These are phyloP conservation scores for Drosophila varians DNA, from an alignment of 1,140 invertebrate species.

Conservation along the genomic window DNA sequence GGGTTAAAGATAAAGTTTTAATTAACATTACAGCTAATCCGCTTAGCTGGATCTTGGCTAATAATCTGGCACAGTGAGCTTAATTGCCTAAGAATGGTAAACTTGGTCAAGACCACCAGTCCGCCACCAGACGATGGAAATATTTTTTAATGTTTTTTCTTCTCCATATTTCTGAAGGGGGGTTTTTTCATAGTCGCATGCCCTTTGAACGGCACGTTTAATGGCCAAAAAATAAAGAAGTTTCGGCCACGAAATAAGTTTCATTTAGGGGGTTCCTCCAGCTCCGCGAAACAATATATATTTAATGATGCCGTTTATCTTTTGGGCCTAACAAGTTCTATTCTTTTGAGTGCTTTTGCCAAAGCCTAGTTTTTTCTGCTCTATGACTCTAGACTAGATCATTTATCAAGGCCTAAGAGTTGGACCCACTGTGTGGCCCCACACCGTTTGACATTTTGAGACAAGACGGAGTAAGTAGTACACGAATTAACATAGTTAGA, in stretches of 20 bases:
- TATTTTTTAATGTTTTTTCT: constrained; percentile 30
- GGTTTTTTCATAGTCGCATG: constrained; percentile 10
- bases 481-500: constrained; percentile 71
- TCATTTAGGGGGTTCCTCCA: constrained; percentile 21
- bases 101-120: constrained; percentile 9
- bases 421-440: constrained; percentile 56
- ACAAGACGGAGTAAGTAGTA: constrained; percentile 46
- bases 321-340: constrained; percentile 40
- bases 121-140: constrained; percentile 7
- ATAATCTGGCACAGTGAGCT: constrained; percentile 49
- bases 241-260: constrained; percentile 44
- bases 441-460: constrained; percentile 56
- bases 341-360: no score
- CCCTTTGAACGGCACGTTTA: constrained; percentile 41
- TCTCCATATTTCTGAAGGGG: neutral
- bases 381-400: neutral
- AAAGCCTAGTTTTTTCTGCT: neutral
- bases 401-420: constrained; percentile 20
- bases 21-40: constrained; percentile 74
- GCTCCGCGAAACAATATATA: constrained; percentile 41
- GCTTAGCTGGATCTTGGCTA: constrained; percentile 42
- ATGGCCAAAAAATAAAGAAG: constrained; percentile 46
- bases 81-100: constrained; percentile 36
- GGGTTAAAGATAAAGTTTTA: constrained; percentile 62
- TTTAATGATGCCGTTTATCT: constrained; percentile 52